Percentiles rank a stretch among this genome's conserved stretches.
Conservation (phyloP, 2,113 vertebrate genomes). For the Eptesicus fuscus region DNA sequence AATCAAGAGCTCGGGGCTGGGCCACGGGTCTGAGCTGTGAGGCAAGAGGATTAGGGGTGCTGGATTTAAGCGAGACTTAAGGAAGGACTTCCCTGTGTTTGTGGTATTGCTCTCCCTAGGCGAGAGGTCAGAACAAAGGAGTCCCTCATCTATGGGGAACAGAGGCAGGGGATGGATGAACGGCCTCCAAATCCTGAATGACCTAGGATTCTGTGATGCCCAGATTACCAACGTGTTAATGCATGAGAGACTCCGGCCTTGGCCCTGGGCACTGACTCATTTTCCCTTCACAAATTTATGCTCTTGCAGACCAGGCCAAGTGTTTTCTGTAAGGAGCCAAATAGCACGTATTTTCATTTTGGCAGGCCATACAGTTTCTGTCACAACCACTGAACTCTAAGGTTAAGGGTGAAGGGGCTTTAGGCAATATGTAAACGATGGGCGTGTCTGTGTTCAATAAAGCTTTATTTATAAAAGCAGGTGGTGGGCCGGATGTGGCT, state of each 20-base stretch:
- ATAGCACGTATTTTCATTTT: neutral
- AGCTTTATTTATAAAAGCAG: neutral
- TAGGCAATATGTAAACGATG: neutral
- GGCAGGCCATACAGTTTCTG: neutral
- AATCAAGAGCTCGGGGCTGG: neutral
- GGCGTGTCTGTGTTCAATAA: neutral
- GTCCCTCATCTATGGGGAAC: neutral
- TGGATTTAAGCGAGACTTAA: neutral
- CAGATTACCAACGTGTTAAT: rapidly evolving
- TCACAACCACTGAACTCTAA: neutral
- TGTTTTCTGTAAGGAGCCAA: neutral
- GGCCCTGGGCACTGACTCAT: no score
- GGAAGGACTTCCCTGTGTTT: neutral
- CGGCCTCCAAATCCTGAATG: neutral
- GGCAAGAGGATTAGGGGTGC: neutral
- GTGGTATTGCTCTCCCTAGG: neutral
- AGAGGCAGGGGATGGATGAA: neutral
- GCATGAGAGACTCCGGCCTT: neutral
- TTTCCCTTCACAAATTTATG: neutral
- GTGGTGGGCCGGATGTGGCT: rapidly evolving
- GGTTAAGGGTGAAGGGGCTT: rapidly evolving
- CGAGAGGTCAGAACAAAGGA: neutral
- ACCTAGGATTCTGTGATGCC: neutral
- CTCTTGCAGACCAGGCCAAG: neutral
- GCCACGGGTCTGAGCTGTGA: neutral